phyloP scores from a whole-genome alignment of 1,140 invertebrate species.

The Dendroctonus ponderosae region DNA sequence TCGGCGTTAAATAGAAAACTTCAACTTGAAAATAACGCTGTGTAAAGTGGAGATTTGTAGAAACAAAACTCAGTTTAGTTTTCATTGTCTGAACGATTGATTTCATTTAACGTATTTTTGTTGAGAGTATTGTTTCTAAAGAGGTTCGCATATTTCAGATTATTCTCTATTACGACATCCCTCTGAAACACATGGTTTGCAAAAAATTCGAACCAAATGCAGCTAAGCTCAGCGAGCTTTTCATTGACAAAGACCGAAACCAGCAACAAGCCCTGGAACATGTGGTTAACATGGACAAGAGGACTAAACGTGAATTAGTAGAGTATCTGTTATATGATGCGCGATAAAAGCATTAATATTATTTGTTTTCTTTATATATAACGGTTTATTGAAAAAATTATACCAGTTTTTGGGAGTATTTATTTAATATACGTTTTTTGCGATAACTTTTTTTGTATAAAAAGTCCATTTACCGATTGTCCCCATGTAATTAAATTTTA shows the following conservation, averaged over 20 bases:
- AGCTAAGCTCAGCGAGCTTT: constrained; percentile 34
- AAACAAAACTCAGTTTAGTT: no score
- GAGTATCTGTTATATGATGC: constrained; percentile 47
- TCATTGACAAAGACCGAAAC: constrained; percentile 26
- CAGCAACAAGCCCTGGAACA: constrained; percentile 32
- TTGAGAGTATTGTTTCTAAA: constrained; percentile 1
- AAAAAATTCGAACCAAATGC: constrained; percentile 43
- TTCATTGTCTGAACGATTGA: background rate
- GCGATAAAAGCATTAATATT: constrained; percentile 17
- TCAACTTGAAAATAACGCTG: no score
- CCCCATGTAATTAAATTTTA: no score
- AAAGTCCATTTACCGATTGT: no score
- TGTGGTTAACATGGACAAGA: constrained; percentile 41
- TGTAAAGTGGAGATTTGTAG: no score
- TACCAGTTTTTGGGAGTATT: no score
- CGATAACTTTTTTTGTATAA: no score
- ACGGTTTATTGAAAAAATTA: no score
- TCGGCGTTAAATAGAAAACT: no score
- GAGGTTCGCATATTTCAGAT: constrained; percentile 33
- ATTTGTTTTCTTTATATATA: background rate
- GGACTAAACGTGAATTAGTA: constrained; percentile 42
- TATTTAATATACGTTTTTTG: no score
- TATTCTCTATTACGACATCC: constrained; percentile 49
- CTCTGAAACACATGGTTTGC: constrained; percentile 43
- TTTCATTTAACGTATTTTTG: no score